Conservation (phyloP, 1,140 invertebrate species). For the Apolygus lucorum region DNA sequence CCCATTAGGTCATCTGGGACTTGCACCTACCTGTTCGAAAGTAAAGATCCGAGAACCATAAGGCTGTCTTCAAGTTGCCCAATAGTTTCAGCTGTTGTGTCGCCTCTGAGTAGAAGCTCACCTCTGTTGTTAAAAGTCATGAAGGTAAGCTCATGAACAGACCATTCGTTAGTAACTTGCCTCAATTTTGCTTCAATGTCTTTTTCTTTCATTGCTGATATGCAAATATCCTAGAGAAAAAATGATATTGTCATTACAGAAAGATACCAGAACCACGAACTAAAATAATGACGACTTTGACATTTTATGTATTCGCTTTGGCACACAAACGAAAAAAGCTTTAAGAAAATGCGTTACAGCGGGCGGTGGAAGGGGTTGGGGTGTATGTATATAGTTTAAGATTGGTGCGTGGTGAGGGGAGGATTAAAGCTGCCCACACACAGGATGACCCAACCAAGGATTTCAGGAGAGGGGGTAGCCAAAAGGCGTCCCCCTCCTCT, state of each 20-base stretch:
- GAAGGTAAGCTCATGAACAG: conserved; percentile 83
- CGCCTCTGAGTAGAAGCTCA: conserved; percentile 81
- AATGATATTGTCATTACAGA: neutral
- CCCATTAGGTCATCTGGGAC: no score
- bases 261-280: neutral
- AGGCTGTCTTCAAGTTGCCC: conserved; percentile 89
- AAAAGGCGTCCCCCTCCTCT: no score
- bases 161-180: conserved; percentile 93
- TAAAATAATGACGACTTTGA: no score
- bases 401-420: no score
- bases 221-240: conserved; percentile 76
- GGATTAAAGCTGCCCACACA: no score
- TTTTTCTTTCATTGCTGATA: conserved; percentile 95
- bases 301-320: no score
- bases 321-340: no score
- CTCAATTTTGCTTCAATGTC: conserved; percentile 94
- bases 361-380: no score
- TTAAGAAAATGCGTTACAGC: no score
- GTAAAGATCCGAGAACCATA: conserved; percentile 85
- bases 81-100: conserved; percentile 91
- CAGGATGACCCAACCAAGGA: no score
- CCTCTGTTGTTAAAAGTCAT: conserved; percentile 92
- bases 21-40: conserved; percentile 85
- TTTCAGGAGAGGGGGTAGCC: no score
- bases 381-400: no score